These are phyloP conservation scores for Melanostigma gelatinosum DNA, from an alignment of 2,113 vertebrate genomes.

Conservation along the genomic window DNA sequence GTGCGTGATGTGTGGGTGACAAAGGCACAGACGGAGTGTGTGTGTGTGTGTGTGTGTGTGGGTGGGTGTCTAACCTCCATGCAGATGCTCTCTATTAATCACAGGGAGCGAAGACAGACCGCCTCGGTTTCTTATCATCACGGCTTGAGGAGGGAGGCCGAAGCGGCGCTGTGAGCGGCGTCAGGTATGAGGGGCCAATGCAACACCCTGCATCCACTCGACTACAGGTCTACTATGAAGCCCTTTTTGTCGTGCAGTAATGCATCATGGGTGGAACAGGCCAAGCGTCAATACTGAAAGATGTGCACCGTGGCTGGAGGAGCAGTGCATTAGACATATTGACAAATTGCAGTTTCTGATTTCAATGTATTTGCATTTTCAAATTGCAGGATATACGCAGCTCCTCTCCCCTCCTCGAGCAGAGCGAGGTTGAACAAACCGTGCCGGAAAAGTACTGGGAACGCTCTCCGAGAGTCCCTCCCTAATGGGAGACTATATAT, in stretches of 20 bases:
- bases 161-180: slow-evolving; percentile 8
- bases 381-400: slow-evolving; percentile 13
- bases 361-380: slow-evolving; percentile 55
- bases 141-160: neutral
- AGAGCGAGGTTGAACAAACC: slow-evolving; percentile 16
- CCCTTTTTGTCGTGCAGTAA: neutral
- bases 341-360: slow-evolving; percentile 59
- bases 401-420: neutral
- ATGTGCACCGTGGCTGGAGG: slow-evolving; percentile 31
- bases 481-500: slow-evolving; percentile 16
- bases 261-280: slow-evolving; percentile 26
- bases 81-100: slow-evolving; percentile 77
- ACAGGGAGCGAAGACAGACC: slow-evolving; percentile 67
- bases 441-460: neutral
- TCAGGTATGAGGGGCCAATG: slow-evolving; percentile 33
- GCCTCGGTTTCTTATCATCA: slow-evolving; percentile 57
- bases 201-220: slow-evolving; percentile 1
- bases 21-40: neutral
- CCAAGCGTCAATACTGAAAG: slow-evolving; percentile 34
- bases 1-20: slow-evolving; percentile 3
- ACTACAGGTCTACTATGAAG: slow-evolving; percentile 4
- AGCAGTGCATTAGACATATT: slow-evolving; percentile 40
- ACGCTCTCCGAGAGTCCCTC: slow-evolving; percentile 26
- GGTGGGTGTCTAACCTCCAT: slow-evolving; percentile 54
- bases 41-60: neutral